Evolutionary conservation across 2,113 vertebrate genomes (phyloP), one percentile per base, ranked within the genome.

Genomic region (Oxyruncus cristatus): DNA sequence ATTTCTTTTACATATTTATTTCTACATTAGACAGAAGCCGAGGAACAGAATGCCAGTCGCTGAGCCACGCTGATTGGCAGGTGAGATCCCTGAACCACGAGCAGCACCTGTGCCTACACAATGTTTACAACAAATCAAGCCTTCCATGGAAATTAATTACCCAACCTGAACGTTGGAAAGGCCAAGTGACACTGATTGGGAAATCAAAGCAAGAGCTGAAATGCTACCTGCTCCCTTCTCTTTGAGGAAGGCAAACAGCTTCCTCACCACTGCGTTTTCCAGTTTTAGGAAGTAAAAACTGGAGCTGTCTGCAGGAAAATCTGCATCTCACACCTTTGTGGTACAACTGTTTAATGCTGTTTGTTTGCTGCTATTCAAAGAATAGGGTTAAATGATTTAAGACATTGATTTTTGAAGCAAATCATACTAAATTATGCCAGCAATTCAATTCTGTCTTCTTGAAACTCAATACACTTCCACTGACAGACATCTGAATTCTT

Each of bases 1-100:
- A 6, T 65, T 84, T 68, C 58, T 92, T 91, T 91, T 84, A 47
- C 82, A 71, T 30, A 55, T 85, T 95, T 94, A 73, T 94, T 88
- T 83, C n/a, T 83, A 67, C 8, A 2, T 49, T 27, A 72, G 70
- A 8, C 0, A 50, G 67, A 28, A 41, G n/a, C 75, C 42, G 73
- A 80, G 44, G 37, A 12, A 20, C 44, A 70, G 71, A 66, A 16
- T 70, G 85, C 10, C 88, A 90, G 79, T 41, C 61, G 30, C 39
- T 30, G 61, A 41, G 39, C 39, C 61, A 6, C 27, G 4, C 7
- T 44, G 77, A 82, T 70, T 66, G 65, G 84, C 86, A 91, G 71
- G 41, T 21, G 41, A 73, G 65, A 58, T 12, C 67, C 52, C 65
- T 2, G 0, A 50, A 15, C 65, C 70, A 47, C 2, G 33, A 82